phyloP scores from a whole-genome alignment of 2,888 invertebrate genomes.

The Plagiodera versicolora region DNA sequence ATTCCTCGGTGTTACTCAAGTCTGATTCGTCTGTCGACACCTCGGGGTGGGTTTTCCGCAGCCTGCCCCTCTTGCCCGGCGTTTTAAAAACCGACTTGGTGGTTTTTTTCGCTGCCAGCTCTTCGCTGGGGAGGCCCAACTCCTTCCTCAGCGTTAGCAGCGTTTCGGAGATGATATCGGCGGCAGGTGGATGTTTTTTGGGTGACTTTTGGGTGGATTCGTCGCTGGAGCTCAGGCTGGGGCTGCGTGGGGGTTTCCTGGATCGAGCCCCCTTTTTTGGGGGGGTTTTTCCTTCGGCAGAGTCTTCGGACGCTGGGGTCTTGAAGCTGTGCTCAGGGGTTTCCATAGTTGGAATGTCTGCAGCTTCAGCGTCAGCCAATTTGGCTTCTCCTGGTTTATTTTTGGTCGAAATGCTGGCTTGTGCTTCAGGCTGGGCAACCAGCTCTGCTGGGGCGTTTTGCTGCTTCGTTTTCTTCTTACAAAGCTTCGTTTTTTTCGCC shows the following conservation, averaged over 20 bases:
- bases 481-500: not conserved
- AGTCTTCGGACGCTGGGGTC: not conserved
- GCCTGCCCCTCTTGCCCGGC: not conserved
- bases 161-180: not conserved
- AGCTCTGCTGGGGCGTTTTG: not conserved
- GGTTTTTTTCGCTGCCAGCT: slow-evolving; percentile 1
- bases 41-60: not conserved
- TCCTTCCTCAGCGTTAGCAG: not conserved
- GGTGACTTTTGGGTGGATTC: not conserved
- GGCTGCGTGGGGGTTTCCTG: no score
- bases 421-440: not conserved
- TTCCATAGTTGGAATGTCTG: no score
- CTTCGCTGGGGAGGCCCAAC: not conserved
- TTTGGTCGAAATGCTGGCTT: not conserved
- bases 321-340: not conserved
- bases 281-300: not conserved
- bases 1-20: not conserved
- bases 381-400: not conserved
- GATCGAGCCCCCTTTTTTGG: not conserved
- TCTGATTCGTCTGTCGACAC: not conserved
- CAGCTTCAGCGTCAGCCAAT: not conserved
- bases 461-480: not conserved
- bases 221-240: not conserved
- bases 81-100: not conserved
- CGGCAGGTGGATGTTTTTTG: not conserved